Conservation (phyloP, 2,888 invertebrate species). For the Hyposoter didymator region DNA sequence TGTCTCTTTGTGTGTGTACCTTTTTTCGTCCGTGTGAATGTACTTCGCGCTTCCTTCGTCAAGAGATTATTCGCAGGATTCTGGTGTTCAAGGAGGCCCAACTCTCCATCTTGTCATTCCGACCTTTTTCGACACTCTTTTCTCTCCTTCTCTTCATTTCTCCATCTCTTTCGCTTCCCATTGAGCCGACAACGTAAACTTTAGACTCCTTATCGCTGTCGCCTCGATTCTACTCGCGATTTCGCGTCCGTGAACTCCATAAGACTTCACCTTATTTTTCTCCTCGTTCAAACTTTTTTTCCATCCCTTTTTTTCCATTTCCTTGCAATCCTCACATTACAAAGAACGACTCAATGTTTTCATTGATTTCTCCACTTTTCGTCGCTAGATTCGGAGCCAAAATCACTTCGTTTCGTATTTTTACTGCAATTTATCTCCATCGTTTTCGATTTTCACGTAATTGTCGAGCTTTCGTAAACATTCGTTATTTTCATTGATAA, state of each 20-base stretch:
- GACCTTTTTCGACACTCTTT: slow-evolving; percentile 42
- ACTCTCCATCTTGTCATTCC: slow-evolving; percentile 63
- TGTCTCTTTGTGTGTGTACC: slow-evolving; percentile 24
- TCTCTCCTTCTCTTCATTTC: slow-evolving; percentile 66
- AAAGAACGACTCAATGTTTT: neutral
- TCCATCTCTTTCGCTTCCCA: slow-evolving; percentile 28
- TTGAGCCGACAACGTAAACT: slow-evolving; percentile 49
- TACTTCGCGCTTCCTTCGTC: neutral
- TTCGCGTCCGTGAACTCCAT: neutral
- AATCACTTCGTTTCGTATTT: neutral
- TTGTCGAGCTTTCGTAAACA: neutral
- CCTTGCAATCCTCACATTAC: neutral
- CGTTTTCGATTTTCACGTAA: neutral
- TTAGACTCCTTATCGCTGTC: slow-evolving; percentile 46
- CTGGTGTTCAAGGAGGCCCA: neutral
- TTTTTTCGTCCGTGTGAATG: neutral
- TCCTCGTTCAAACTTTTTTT: neutral
- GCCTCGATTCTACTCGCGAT: slow-evolving; percentile 12
- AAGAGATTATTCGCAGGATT: neutral
- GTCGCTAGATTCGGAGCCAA: neutral
- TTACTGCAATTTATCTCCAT: neutral
- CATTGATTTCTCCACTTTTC: neutral
- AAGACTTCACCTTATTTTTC: neutral
- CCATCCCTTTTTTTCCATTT: neutral
- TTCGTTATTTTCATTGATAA: neutral